These are phyloP conservation scores for Heliocidaris erythrogramma DNA, from an alignment of 35 echinoderm and acorn worm genomes.

Conservation along the genomic window DNA sequence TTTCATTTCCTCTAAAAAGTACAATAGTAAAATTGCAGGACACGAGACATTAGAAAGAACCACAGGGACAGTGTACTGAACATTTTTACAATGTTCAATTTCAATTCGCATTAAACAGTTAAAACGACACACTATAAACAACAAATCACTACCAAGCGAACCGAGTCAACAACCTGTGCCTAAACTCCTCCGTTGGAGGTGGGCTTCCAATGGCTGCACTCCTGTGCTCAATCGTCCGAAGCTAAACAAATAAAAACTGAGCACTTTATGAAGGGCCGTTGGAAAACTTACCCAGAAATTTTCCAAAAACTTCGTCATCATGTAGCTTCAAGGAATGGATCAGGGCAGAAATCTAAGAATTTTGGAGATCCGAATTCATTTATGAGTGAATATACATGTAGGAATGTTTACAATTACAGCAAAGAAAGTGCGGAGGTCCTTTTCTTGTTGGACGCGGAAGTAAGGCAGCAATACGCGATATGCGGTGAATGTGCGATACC, in stretches of 20 bases:
- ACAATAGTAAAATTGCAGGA: too few species aligned
- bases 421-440: too few species aligned
- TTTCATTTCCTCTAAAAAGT: too few species aligned
- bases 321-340: background rate
- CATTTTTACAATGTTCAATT: too few species aligned
- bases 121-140: too few species aligned
- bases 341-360: background rate
- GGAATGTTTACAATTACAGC: too few species aligned
- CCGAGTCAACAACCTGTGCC: background rate
- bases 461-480: background rate
- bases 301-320: constrained; percentile 33
- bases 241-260: background rate
- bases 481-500: background rate
- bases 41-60: too few species aligned
- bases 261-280: background rate
- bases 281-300: constrained; percentile 28
- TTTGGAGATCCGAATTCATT: background rate
- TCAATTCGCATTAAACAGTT: too few species aligned
- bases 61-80: too few species aligned
- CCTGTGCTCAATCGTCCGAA: background rate
- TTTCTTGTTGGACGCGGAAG: background rate
- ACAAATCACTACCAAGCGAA: background rate
- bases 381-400: background rate
- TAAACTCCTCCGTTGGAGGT: background rate
- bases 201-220: background rate